phyloP scores from a whole-genome alignment of 2,797 vertebrate species.

The Sebastes itinus region DNA sequence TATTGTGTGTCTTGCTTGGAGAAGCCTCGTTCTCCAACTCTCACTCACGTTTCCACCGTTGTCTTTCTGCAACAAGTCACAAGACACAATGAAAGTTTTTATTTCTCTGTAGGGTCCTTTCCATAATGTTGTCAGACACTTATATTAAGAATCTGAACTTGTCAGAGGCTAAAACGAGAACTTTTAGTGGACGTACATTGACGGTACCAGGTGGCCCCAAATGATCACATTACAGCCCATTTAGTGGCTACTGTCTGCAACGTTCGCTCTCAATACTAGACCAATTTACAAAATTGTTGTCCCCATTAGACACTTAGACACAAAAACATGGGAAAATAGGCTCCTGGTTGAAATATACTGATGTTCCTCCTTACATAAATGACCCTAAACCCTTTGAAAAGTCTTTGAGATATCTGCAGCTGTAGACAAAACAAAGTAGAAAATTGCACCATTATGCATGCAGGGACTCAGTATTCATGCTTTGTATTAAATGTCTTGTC shows the following conservation, averaged over 20 bases:
- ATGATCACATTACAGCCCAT: too few species aligned
- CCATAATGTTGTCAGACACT: background rate
- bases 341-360: background rate
- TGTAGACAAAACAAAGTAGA: background rate
- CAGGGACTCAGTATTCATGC: background rate
- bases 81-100: background rate
- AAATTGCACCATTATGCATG: background rate
- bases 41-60: background rate
- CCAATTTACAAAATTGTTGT: too few species aligned
- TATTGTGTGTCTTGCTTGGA: background rate
- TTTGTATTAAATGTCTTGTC: background rate
- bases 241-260: too few species aligned
- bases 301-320: too few species aligned
- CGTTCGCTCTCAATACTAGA: too few species aligned
- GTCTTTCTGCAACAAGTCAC: background rate
- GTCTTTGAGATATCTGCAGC: background rate
- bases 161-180: background rate
- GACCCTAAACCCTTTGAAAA: background rate
- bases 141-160: too few species aligned
- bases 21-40: background rate
- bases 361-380: background rate
- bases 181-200: background rate
- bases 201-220: too few species aligned
- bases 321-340: too few species aligned
- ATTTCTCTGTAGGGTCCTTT: background rate